Evolutionary conservation across 1,140 invertebrate genomes (phyloP).

Genomic region (Formica exsecta): DNA sequence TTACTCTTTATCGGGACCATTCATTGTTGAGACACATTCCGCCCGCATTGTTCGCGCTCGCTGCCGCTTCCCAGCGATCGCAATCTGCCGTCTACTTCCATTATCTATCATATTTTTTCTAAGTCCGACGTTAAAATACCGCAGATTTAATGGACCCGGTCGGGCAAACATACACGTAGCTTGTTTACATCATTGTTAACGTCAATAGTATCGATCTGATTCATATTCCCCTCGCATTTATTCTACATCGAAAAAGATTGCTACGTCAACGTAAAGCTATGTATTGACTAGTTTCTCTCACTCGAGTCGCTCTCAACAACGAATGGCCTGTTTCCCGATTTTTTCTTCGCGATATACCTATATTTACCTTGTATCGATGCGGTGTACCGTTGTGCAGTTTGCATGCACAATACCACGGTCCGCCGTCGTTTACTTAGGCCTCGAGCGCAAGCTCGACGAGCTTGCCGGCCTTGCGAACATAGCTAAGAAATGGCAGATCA

Average conservation of each 20-base stretch:
- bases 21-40: slow-evolving; percentile 72
- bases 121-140: slow-evolving; percentile 67
- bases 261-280: slow-evolving; percentile 85
- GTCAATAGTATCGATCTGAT: slow-evolving; percentile 52
- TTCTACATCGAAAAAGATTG: slow-evolving; percentile 76
- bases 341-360: slow-evolving; percentile 39
- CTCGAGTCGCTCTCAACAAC: slow-evolving; percentile 71
- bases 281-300: slow-evolving; percentile 86
- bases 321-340: slow-evolving; percentile 71
- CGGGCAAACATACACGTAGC: slow-evolving; percentile 38
- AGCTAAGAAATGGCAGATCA: slow-evolving; percentile 19
- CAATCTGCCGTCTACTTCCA: not conserved
- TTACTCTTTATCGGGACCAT: slow-evolving; percentile 51
- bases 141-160: slow-evolving; percentile 2
- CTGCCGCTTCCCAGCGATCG: not conserved
- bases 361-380: slow-evolving; percentile 47
- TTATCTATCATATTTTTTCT: slow-evolving; percentile 8
- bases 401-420: slow-evolving; percentile 16
- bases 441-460: slow-evolving; percentile 55
- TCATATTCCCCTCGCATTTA: slow-evolving; percentile 68
- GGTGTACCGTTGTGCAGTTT: slow-evolving; percentile 27
- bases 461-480: slow-evolving; percentile 52
- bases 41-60: slow-evolving; percentile 1
- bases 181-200: slow-evolving; percentile 46
- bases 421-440: slow-evolving; percentile 47